A percentile compares a stretch with the other conserved stretches of the same genome.
Conservation (phyloP, 2,113 vertebrate species). For the Percopsis transmontana region DNA sequence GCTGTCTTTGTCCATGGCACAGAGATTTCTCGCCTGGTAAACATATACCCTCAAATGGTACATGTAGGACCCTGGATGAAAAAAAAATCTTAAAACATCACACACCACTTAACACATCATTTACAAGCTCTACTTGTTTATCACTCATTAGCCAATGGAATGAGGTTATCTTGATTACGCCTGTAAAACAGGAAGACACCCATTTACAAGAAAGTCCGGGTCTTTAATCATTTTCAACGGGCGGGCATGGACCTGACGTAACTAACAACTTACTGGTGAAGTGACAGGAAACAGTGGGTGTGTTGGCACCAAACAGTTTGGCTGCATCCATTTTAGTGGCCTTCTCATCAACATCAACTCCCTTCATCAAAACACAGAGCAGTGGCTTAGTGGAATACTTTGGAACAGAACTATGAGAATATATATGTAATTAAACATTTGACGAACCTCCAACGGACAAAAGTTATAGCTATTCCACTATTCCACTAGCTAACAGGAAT, state of each 20-base stretch:
- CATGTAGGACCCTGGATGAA: conserved; percentile 79
- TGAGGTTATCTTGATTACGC: conserved; percentile 12
- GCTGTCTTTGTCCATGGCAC: conserved; percentile 96
- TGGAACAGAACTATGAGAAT: background rate
- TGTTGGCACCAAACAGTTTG: conserved; percentile 90
- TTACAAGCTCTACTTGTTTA: background rate
- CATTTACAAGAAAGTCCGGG: background rate
- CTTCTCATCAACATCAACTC: conserved; percentile 87
- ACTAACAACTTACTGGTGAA: conserved; percentile 85
- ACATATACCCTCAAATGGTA: conserved; percentile 96
- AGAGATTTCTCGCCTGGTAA: conserved; percentile 92
- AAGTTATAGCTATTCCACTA: too few relatives aligned
- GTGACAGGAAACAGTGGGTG: conserved; percentile 91
- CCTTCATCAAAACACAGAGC: conserved; percentile 69
- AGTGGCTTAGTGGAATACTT: background rate
- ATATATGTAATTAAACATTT: background rate
- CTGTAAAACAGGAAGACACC: conserved; percentile 41
- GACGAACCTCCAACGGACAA: too few relatives aligned
- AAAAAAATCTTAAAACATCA: background rate
- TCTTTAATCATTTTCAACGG: conserved; percentile 49
- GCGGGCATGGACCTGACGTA: conserved; percentile 28
- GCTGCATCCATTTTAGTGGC: conserved; percentile 80
- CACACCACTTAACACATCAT: background rate
- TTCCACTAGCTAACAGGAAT: too few relatives aligned
- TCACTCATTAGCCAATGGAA: background rate